Conservation (phyloP, 2,888 invertebrate species). For the Lepidochitona cinerea region DNA sequence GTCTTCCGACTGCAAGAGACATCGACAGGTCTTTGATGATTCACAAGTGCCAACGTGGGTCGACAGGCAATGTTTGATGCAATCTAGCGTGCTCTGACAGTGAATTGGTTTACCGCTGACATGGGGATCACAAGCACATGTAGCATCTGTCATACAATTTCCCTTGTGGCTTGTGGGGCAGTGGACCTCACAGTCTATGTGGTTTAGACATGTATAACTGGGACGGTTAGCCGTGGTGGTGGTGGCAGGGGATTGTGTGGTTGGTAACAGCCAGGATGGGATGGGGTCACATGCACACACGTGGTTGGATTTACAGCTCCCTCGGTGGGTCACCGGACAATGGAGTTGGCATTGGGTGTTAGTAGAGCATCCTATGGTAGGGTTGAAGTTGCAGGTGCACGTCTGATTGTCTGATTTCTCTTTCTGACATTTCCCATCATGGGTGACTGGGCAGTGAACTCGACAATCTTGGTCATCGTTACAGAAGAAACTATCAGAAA, state of each 20-base stretch:
- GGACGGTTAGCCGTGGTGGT: not conserved
- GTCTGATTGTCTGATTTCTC: not conserved
- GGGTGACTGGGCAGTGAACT: not conserved
- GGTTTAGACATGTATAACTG: not conserved
- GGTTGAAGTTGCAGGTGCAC: not conserved
- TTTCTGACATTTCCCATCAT: not conserved
- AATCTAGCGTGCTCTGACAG: not conserved
- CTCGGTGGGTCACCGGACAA: not conserved
- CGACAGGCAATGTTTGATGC: not conserved
- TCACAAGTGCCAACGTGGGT: not conserved
- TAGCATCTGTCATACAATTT: not conserved
- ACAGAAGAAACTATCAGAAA: not conserved
- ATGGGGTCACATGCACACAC: not conserved
- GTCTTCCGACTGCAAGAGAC: not conserved
- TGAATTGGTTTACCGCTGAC: not conserved
- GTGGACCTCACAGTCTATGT: not conserved
- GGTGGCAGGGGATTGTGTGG: not conserved
- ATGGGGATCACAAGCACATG: not conserved
- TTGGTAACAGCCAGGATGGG: not conserved
- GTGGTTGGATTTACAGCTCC: not conserved
- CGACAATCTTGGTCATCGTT: not conserved
- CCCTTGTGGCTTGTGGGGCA: not conserved
- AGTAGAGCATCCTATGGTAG: not conserved
- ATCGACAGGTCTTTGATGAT: not conserved
- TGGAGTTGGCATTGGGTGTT: not conserved